Evolutionary conservation across 2,797 vertebrate species (phyloP), one percentile per base, ranked within the genome.

Genomic region (Lates japonicus): DNA sequence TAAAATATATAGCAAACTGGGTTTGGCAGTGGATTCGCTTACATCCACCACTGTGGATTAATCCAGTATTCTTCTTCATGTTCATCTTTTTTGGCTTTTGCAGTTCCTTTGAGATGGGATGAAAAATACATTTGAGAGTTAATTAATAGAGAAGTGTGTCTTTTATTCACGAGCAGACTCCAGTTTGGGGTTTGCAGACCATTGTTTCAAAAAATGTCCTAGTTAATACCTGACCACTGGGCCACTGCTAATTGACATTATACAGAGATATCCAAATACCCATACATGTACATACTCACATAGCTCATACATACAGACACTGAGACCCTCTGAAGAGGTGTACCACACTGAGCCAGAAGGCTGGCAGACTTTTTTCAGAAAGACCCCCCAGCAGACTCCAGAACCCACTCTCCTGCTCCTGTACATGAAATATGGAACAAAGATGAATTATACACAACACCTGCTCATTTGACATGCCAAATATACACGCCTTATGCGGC

Each of bases 391-490:
- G 82, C 60, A 84, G 70, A 78, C 70, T 83, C 80, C 70, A 68
- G 76, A 89, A 54, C 78, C 85, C 22, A 54, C 65, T 86, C 69
- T 82, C 74, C 81, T 74, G 79, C 81, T 92, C 83, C 78, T 83
- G 54, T 81, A 77, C 89, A 94, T 95, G 92, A 95, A 95, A 94
- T 92, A 95, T 95, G 90, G 89, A 95, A 93, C 88, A 92, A 90
- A 88, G 88, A 95, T 94, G 87, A 95, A 95, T 95, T 94, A 95
- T 95, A 93, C 91, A 94, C 93, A 93, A 91, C 94, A 95, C 93
- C 94, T 95, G 93, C 91, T 95, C 94, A 90, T 93, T 86, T 94
- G 91, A 94, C 93, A 94, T 77, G 92, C 90, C 94, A 93, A 85
- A 88, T 92, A 85, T 91, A 91, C 76, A 57, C 19, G 46, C 83